Base-by-base conservation (phyloP, 2,797 vertebrate species). In the Bovichtus variegatus region DNA sequence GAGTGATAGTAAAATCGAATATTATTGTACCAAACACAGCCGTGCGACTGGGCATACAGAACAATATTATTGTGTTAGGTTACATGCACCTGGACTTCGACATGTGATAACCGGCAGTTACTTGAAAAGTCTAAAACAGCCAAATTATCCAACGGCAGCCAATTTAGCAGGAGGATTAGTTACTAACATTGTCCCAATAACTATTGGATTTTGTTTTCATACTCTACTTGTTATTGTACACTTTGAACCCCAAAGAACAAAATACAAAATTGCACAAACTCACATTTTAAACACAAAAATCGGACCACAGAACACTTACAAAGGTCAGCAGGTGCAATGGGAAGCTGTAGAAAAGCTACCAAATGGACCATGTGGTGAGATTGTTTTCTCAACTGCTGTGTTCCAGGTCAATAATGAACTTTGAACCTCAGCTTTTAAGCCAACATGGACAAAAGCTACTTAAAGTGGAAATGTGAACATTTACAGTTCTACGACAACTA, bases 1-100 rank as follows among this genome's bases (percentile, higher is more conserved):
- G 38, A 43, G 44, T 60, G 68, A 62, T 11, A 44, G 63, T 13
- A 19, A 29, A 79, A 69, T 78, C 38, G 54, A 58, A 71, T 53
- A n/a, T 67, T 29, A 70, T 43, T 75, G 58, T 19, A 12, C 12
- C 60, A 41, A 69, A 71, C 41, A 41, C 25, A 41, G 43, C 18
- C 3, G 23, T 55, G 43, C 54, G 34, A 49, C 18, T 27, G 27
- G 31, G 53, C 49, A 38, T 2, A n/a, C 55, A 40, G 43, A 13
- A 38, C 19, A 19, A 38, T 55, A 38, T 65, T 9, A 41, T 21
- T 4, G 2, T 44, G 16, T 36, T 55, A 12, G 61, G 38, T 27
- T 59, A 0, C 5, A 41, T 46, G 41, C 44, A 72, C 21, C 31
- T 55, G 41, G 12, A 25, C 47, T n/a, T 13, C 25, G 25, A 78